Percentiles rank a stretch among this genome's conserved stretches.
Conservation (phyloP, 92 coral and sea anemone genomes). For the Ricordea florida region DNA sequence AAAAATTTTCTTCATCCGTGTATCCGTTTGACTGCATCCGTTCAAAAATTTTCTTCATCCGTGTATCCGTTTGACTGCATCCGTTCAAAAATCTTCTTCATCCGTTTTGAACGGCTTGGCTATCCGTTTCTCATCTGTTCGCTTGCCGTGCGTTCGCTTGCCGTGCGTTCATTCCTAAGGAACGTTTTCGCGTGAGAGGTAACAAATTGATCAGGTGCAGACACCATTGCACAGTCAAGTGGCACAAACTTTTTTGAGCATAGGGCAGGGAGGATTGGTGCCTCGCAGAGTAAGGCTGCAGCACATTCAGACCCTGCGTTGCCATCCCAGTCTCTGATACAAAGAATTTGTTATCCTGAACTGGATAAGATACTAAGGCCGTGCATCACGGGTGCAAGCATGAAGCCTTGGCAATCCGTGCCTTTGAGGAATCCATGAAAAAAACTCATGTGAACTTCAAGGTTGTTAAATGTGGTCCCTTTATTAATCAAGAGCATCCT, state of each 20-base stretch:
- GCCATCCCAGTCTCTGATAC: conserved; percentile 55
- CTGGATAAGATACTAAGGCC: conserved; percentile 34
- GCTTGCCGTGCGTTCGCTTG: too few relatives aligned
- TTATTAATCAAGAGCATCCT: conserved; percentile 23
- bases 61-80: too few relatives aligned
- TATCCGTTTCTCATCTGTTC: too few relatives aligned
- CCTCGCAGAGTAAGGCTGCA: conserved; percentile 59
- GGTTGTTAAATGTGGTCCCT: conserved; percentile 26
- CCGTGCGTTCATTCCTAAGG: too few relatives aligned
- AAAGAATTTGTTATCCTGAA: conserved; percentile 56
- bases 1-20: too few relatives aligned
- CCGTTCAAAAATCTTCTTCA: too few relatives aligned
- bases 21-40: too few relatives aligned
- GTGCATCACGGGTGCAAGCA: conserved; percentile 40
- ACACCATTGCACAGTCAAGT: conserved; percentile 36
- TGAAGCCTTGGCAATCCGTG: conserved; percentile 33
- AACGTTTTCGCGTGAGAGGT: too few relatives aligned
- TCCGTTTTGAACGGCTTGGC: too few relatives aligned
- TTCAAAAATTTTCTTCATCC: too few relatives aligned
- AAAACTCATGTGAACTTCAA: conserved; percentile 15
- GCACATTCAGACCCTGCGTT: conserved; percentile 32
- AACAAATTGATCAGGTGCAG: conserved; percentile 55
- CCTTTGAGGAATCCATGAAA: conserved; percentile 43
- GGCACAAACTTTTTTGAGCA: conserved; percentile 51
- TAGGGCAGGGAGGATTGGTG: conserved; percentile 66